Percentiles rank a stretch among this genome's conserved stretches.
phyloP scores from a whole-genome alignment of 2,113 vertebrate genomes.

The Tor tambroides region DNA sequence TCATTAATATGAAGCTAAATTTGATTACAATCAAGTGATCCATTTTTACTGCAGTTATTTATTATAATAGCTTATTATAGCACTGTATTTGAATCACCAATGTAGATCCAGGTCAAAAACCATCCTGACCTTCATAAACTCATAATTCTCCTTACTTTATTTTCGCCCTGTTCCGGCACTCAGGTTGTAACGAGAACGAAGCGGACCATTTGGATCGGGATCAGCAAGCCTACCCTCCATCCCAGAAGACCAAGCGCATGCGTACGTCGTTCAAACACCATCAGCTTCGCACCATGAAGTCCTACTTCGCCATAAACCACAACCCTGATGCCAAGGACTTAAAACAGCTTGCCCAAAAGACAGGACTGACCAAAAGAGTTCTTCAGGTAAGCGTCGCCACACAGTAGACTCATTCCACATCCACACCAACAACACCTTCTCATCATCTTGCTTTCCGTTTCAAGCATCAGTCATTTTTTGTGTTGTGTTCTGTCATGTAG shows the following conservation, averaged over 20 bases:
- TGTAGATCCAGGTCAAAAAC: neutral
- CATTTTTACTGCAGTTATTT: neutral
- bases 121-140: neutral
- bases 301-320: constrained; percentile 99
- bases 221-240: constrained; percentile 93
- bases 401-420: constrained; percentile 59
- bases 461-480: constrained; percentile 14
- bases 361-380: constrained; percentile 99
- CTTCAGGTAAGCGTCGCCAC: constrained; percentile 91
- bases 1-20: neutral
- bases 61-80: no score
- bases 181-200: constrained; percentile 98
- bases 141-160: neutral
- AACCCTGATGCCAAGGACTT: constrained; percentile 99
- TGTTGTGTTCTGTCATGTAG: constrained; percentile 1
- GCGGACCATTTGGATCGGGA: constrained; percentile 96
- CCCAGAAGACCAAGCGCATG: constrained; percentile 99
- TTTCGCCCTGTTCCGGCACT: neutral
- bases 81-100: neutral
- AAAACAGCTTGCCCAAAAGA: constrained; percentile 99
- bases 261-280: constrained; percentile 99
- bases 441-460: constrained; percentile 19
- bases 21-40: neutral
- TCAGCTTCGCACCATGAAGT: constrained; percentile 99
- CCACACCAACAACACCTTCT: constrained; percentile 22